These are phyloP conservation scores for Corticium candelabrum DNA, from an alignment of 37 sponge, comb jelly and placozoan species.

Conservation along the genomic window DNA sequence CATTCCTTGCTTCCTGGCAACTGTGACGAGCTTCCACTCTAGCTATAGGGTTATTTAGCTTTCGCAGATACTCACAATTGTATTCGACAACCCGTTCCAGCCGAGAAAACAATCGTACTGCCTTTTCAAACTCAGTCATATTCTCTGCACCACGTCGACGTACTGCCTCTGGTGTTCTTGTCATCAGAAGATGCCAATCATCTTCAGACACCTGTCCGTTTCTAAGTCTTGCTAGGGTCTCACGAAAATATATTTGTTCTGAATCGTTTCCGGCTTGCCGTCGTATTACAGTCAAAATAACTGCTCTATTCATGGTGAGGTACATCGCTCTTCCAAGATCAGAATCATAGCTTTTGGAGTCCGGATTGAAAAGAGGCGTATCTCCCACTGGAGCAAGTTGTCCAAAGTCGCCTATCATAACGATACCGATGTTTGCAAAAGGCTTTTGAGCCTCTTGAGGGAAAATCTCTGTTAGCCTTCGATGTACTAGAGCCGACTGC, in stretches of 20 bases:
- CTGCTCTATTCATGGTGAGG: background rate
- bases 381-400: constrained; percentile 33
- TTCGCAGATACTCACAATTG: background rate
- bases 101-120: background rate
- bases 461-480: constrained; percentile 17
- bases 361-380: constrained; percentile 7
- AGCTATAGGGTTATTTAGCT: constrained; percentile 29
- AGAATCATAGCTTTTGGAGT: background rate
- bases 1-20: constrained; percentile 33
- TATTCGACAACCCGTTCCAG: background rate
- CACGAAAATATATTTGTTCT: background rate
- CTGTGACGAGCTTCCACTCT: constrained; percentile 39
- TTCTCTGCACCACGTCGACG: background rate
- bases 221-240: constrained; percentile 16
- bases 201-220: constrained; percentile 5
- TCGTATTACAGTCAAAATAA: constrained; percentile 1
- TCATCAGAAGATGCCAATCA: constrained; percentile 32
- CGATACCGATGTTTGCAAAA: constrained; percentile 14
- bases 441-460: constrained; percentile 3
- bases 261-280: background rate
- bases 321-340: constrained; percentile 14
- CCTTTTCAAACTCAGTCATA: background rate
- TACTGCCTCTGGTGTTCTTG: background rate
- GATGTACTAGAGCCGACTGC: constrained; percentile 11
- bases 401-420: constrained; percentile 33